These are phyloP conservation scores for Arctopsyche grandis DNA, from an alignment of 1,140 invertebrate genomes.

Conservation along the genomic window DNA sequence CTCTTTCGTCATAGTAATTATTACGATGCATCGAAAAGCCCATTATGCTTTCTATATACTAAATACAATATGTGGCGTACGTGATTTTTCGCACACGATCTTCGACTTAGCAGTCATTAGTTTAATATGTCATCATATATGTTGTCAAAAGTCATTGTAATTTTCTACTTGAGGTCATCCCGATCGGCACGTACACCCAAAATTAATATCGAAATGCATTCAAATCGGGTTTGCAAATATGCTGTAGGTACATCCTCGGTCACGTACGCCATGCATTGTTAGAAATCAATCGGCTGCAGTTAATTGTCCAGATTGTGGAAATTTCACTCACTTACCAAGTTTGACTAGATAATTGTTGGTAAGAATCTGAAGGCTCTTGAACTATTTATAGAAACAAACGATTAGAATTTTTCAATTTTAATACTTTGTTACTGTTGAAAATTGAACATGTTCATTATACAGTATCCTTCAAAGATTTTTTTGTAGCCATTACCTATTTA, in stretches of 20 bases:
- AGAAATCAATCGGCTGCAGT: background rate
- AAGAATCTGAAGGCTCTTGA: too few relatives aligned
- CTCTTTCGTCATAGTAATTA: background rate
- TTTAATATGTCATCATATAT: slow-evolving; percentile 14
- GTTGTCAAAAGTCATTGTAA: background rate
- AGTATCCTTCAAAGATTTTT: too few relatives aligned
- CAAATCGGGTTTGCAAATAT: background rate
- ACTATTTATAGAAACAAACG: too few relatives aligned
- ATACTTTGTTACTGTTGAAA: too few relatives aligned
- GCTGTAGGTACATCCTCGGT: background rate
- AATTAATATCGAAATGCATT: background rate
- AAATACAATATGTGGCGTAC: background rate
- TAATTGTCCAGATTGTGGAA: too few relatives aligned
- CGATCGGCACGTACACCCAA: background rate
- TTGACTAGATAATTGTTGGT: too few relatives aligned
- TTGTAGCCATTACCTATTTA: too few relatives aligned
- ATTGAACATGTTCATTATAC: too few relatives aligned
- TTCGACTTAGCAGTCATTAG: background rate
- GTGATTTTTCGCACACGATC: slow-evolving; percentile 12
- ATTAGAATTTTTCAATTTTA: too few relatives aligned
- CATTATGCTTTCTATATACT: background rate
- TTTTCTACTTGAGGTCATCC: slow-evolving; percentile 9
- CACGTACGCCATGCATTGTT: slow-evolving; percentile 6
- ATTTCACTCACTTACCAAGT: too few relatives aligned
- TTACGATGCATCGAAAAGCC: background rate